Evolutionary conservation across 2,797 vertebrate genomes (phyloP).

Genomic region (Amphiprion clarkii): DNA sequence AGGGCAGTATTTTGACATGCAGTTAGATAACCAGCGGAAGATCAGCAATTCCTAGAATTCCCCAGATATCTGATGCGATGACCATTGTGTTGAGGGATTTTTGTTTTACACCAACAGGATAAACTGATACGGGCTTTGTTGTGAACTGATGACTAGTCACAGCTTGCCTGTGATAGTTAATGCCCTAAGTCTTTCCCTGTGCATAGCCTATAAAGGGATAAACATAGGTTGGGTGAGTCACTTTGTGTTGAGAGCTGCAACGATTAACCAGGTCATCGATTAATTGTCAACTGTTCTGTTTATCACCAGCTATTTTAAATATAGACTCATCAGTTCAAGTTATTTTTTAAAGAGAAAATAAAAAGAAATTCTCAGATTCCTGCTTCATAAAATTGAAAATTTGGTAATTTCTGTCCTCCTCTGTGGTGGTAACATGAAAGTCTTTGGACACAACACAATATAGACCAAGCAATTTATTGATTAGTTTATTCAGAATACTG

Average conservation of each 20-base stretch:
- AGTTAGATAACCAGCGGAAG: neutral
- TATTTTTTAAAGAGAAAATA: no score
- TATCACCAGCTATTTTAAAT: no score
- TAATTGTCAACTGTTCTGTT: no score
- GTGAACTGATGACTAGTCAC: slow-evolving; percentile 5
- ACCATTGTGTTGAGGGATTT: neutral
- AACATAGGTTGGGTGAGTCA: slow-evolving; percentile 15
- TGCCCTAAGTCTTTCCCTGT: slow-evolving; percentile 18
- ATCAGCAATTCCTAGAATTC: slow-evolving; percentile 23
- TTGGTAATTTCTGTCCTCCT: no score
- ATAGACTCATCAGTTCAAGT: no score
- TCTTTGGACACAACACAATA: no score
- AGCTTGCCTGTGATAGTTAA: slow-evolving; percentile 27
- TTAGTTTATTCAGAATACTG: no score
- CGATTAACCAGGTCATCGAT: no score
- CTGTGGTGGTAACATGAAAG: no score
- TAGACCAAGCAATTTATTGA: no score
- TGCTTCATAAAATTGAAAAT: no score
- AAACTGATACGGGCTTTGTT: slow-evolving; percentile 8
- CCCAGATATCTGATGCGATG: neutral
- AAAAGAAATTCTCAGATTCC: no score
- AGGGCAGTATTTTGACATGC: slow-evolving; percentile 4
- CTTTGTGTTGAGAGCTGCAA: neutral
- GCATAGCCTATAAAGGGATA: slow-evolving; percentile 21
- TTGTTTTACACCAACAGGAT: neutral